These are phyloP conservation scores for Chloroclysta siterata DNA, from an alignment of 2,888 invertebrate species.

Conservation along the genomic window DNA sequence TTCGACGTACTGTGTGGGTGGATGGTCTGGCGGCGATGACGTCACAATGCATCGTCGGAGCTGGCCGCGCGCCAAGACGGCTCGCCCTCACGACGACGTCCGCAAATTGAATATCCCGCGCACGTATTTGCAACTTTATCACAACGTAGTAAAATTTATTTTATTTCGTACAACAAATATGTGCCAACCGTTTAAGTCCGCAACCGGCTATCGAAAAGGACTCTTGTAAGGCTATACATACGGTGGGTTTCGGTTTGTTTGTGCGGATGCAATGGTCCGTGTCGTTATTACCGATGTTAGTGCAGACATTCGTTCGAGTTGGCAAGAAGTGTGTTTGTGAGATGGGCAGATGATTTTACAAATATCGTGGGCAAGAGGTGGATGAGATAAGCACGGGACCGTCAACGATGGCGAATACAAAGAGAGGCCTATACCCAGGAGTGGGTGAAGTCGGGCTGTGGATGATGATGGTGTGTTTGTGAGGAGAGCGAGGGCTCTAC, in stretches of 20 bases:
- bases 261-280: conserved; percentile 16
- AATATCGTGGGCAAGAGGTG: too few species aligned
- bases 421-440: too few species aligned
- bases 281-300: conserved; percentile 26
- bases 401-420: too few species aligned
- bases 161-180: conserved; percentile 6
- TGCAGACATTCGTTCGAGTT: conserved; percentile 25
- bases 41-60: conserved; percentile 2
- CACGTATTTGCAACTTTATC: conserved; percentile 16
- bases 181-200: conserved; percentile 5
- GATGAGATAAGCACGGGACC: too few species aligned
- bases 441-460: too few species aligned
- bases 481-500: not conserved
- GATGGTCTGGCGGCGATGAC: too few species aligned
- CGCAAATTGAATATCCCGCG: too few species aligned
- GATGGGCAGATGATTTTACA: too few species aligned
- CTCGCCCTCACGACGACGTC: conserved; percentile 22
- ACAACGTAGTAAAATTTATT: conserved; percentile 17
- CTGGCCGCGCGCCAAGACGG: too few species aligned
- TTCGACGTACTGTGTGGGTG: too few species aligned
- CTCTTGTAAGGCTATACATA: not conserved
- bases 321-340: conserved; percentile 8
- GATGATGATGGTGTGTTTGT: too few species aligned
- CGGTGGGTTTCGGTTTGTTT: not conserved
- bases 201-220: not conserved